Base-by-base conservation (phyloP, 2,888 invertebrate genomes). In the Nomada hirtipes region DNA sequence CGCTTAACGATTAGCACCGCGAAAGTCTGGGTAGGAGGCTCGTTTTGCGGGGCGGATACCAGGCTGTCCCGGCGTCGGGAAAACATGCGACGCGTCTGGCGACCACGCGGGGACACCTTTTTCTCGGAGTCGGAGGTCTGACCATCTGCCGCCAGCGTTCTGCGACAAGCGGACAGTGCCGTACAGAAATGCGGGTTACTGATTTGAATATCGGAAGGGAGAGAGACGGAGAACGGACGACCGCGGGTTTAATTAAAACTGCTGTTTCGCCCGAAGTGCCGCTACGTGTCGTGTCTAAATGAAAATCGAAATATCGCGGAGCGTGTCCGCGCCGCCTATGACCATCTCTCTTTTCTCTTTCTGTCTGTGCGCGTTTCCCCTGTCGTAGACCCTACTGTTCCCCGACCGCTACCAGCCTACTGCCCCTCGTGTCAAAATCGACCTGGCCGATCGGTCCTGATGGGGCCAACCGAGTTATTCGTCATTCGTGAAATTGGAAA, bases 171-270 rank as follows among this genome's bases (percentile, higher is more conserved):
- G 61, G 70, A 68, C 72, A 68, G 74, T 70, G 55, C 83, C 86
- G 83, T 85, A 82, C 85, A 89, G 89, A 89, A 88, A 89, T 79
- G 88, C 89, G 88, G 89, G 84, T 88, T 90, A 88, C 91, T 89
- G 91, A 93, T 93, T 93, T 93, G 92, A 92, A 92, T 91, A 92
- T 90, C 88, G 89, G 87, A 77, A 84, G 82, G 83, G 87, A 53
- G 26, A n/a, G 59, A 42, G 69, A 59, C 9, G 57, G 47, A 20
- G 53, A 36, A 52, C 0, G 77, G 61, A 50, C 50, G 61, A 26
- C 53, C 67, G 78, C 65, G 76, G 86, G 63, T 87, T 93, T 93
- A 93, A 93, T 93, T 93, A 93, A 93, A 93, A 91, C 91, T 90
- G 89, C 88, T 89, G 91, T 90, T 90, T 89, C 89, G 88, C 86